Conservation (phyloP, 37 sponge, comb jelly and placozoan genomes). For the Ianthella basta region DNA sequence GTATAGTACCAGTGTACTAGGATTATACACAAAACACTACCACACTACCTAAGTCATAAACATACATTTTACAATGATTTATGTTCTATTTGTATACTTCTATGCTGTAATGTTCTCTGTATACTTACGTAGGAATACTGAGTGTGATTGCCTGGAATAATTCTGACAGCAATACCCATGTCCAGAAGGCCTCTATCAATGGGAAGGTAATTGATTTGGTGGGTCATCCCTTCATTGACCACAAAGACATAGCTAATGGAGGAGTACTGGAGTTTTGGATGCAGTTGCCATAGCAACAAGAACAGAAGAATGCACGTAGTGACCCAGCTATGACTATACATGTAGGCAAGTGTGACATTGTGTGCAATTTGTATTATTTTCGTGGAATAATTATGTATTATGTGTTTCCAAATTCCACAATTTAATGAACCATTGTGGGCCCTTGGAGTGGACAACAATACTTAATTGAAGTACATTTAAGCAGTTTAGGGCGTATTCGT, state of each 20-base stretch:
- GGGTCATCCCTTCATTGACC: constrained; percentile 32
- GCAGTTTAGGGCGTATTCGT: too few species aligned
- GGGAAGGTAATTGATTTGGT: constrained; percentile 32
- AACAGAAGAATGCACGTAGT: background rate
- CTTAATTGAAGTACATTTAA: too few species aligned
- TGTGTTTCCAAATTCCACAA: too few species aligned
- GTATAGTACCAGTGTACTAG: too few species aligned
- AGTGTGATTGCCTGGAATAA: constrained; percentile 32
- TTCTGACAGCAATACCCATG: constrained; percentile 21
- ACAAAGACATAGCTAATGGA: background rate
- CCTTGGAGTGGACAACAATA: too few species aligned
- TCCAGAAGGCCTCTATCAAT: constrained; percentile 33
- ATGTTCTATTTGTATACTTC: background rate
- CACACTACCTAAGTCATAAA: too few species aligned
- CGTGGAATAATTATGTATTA: too few species aligned
- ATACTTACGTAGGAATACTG: background rate
- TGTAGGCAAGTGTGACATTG: constrained; percentile 5
- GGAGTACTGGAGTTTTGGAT: constrained; percentile 23
- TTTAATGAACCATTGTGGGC: too few species aligned
- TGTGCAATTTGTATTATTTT: too few species aligned
- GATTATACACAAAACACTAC: too few species aligned
- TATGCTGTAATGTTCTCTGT: background rate
- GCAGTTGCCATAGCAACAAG: background rate
- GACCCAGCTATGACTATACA: background rate
- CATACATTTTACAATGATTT: background rate